Conservation (phyloP, 2,113 vertebrate genomes). For the Cyprinodon brontotheroides region DNA sequence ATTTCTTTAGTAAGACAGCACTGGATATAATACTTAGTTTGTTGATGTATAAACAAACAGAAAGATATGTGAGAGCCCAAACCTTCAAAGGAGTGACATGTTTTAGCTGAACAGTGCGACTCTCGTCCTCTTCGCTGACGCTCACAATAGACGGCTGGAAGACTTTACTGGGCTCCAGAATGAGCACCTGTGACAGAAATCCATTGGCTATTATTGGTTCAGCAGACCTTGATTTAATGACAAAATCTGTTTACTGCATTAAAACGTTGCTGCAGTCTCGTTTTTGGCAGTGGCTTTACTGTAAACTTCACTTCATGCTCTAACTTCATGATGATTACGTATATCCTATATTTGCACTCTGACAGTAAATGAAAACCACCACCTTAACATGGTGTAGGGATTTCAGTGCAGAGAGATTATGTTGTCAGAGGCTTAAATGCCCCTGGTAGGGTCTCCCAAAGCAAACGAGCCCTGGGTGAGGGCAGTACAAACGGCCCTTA, state of each 20-base stretch:
- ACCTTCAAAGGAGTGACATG: constrained; percentile 82
- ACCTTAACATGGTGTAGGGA: no score
- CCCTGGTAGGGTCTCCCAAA: no score
- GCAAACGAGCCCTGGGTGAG: no score
- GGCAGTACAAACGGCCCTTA: no score
- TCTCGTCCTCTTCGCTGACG: constrained; percentile 73
- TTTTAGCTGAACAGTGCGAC: constrained; percentile 77
- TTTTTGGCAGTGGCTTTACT: no score
- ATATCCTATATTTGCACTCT: no score
- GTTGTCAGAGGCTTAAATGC: no score
- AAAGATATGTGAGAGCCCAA: constrained; percentile 14
- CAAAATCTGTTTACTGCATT: neutral
- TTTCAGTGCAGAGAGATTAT: no score
- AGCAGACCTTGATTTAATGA: neutral
- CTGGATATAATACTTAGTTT: neutral
- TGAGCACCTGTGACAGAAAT: constrained; percentile 80
- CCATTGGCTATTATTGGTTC: neutral
- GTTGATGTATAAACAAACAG: neutral
- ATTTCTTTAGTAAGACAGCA: neutral
- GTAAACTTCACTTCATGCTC: no score
- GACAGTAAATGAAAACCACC: no score
- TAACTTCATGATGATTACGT: no score
- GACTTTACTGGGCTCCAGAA: constrained; percentile 86
- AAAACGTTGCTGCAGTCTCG: no score
- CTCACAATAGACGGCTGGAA: constrained; percentile 81